Evolutionary conservation across 2,888 invertebrate genomes (phyloP).

Genomic region (Plebejus anna): DNA sequence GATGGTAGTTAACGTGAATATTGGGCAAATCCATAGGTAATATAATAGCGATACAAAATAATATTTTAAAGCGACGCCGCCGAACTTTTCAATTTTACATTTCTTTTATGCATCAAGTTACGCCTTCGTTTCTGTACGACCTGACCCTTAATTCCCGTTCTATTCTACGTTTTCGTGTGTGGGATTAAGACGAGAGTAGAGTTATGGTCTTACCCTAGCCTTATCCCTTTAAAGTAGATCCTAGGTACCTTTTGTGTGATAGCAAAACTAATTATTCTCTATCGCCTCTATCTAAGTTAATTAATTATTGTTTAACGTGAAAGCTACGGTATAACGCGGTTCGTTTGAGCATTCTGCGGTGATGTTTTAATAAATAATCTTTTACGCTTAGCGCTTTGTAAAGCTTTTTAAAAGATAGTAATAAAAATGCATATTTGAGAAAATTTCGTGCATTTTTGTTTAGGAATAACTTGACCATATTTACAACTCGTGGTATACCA

Average conservation of each 20-base stretch:
- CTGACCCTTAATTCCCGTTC: constrained; percentile 60
- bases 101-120: background rate
- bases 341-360: constrained; percentile 10
- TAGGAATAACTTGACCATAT: background rate
- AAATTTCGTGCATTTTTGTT: background rate
- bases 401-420: background rate
- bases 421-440: background rate
- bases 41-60: too few relatives aligned
- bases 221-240: constrained; percentile 23
- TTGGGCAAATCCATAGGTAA: too few relatives aligned
- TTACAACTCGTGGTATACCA: too few relatives aligned
- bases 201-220: constrained; percentile 70
- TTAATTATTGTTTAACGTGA: constrained; percentile 16
- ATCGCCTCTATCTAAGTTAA: constrained; percentile 1
- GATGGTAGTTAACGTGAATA: too few relatives aligned
- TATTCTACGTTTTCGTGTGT: constrained; percentile 65
- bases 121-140: background rate
- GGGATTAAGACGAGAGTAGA: constrained; percentile 69
- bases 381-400: background rate
- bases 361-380: constrained; percentile 18
- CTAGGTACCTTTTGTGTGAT: constrained; percentile 19
- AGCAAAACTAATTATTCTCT: constrained; percentile 20
- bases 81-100: too few relatives aligned
- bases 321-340: background rate
- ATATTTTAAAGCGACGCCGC: too few relatives aligned